Evolutionary conservation across 2,797 vertebrate genomes (phyloP).

Genomic region (Sebastes iracundus): DNA sequence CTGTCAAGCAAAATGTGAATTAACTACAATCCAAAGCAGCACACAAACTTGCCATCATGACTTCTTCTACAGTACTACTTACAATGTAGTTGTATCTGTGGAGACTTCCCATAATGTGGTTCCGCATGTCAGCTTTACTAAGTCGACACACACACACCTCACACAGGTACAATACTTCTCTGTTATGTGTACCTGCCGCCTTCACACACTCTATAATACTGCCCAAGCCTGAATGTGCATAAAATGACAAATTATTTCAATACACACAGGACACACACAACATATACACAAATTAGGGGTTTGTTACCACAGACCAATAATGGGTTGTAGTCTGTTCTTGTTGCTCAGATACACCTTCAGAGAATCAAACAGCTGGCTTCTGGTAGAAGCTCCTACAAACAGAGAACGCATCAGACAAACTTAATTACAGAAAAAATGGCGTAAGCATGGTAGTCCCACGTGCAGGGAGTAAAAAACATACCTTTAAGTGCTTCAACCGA

Average conservation of each 20-base stretch:
- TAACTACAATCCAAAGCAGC: neutral
- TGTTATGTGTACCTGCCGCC: neutral
- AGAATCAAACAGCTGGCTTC: conserved; percentile 68
- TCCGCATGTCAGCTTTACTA: conserved; percentile 69
- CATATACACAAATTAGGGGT: neutral
- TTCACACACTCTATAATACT: conserved; percentile 75
- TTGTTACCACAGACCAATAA: conserved; percentile 70
- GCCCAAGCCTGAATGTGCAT: conserved; percentile 63
- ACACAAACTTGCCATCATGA: neutral
- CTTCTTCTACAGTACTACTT: conserved; percentile 33
- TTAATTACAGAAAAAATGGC: neutral
- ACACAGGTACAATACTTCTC: conserved; percentile 70
- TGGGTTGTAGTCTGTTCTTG: conserved; percentile 75
- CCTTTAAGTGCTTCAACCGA: conserved; percentile 6
- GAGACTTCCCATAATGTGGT: conserved; percentile 79
- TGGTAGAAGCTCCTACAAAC: conserved; percentile 27
- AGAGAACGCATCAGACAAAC: neutral
- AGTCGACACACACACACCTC: conserved; percentile 72
- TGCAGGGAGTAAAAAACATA: neutral
- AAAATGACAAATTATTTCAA: neutral
- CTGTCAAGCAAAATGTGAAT: conserved; percentile 46
- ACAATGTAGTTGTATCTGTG: conserved; percentile 82
- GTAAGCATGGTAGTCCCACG: neutral
- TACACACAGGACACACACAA: neutral
- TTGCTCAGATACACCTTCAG: conserved; percentile 73